Conservation (phyloP, 1,140 invertebrate species). For the Apis cerana region DNA sequence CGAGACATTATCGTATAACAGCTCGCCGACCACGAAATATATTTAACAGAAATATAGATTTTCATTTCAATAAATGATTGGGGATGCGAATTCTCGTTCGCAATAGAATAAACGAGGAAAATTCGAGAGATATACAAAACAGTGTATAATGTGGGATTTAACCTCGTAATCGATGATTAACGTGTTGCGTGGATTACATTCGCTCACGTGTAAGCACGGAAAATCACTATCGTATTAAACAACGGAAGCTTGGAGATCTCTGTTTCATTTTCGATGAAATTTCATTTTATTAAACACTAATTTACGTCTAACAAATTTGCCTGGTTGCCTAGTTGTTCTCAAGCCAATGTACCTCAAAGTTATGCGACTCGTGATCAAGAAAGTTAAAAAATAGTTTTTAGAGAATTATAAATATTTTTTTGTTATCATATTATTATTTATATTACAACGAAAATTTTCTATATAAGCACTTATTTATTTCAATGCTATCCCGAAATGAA, state of each 20-base stretch:
- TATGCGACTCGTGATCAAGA: too few species aligned
- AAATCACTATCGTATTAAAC: constrained; percentile 37
- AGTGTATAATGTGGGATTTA: constrained; percentile 29
- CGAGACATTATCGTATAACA: too few species aligned
- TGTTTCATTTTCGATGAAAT: constrained; percentile 2
- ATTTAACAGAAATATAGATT: constrained; percentile 33
- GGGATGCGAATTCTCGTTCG: background rate
- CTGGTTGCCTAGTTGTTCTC: too few species aligned
- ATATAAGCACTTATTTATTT: too few species aligned
- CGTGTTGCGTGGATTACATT: constrained; percentile 8
- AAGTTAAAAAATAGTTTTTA: too few species aligned
- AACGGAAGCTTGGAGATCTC: background rate
- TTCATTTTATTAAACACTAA: background rate
- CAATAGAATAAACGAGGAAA: constrained; percentile 1
- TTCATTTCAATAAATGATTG: background rate
- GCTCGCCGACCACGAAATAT: constrained; percentile 6
- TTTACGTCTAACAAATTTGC: background rate
- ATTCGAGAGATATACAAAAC: background rate
- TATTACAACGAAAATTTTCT: too few species aligned
- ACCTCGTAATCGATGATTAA: constrained; percentile 43
- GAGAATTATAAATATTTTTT: too few species aligned
- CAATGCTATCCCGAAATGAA: too few species aligned
- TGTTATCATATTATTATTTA: too few species aligned
- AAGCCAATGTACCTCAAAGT: too few species aligned
- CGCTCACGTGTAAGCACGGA: constrained; percentile 21